Percentiles rank a stretch among this genome's conserved stretches.
These are phyloP conservation scores for Leptinotarsa texana DNA, from an alignment of 1,140 invertebrate genomes.

Conservation along the genomic window DNA sequence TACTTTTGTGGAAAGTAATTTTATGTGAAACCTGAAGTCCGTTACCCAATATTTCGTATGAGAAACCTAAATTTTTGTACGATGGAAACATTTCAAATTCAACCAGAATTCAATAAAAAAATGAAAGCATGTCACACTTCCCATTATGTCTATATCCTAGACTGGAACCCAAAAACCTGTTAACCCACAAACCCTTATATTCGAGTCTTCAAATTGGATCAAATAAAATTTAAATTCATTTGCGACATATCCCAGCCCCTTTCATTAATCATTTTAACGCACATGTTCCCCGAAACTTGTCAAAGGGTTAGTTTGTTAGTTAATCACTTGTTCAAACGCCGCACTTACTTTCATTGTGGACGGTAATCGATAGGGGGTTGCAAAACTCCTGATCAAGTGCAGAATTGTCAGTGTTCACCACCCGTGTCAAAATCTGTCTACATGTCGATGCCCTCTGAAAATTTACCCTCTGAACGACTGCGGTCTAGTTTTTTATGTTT, in stretches of 20 bases:
- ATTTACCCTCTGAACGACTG: constrained; percentile 21
- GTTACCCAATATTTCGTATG: no score
- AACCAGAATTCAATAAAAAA: no score
- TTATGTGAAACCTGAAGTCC: no score
- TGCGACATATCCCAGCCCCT: background rate
- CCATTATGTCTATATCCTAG: no score
- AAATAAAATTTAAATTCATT: background rate
- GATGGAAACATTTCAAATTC: no score
- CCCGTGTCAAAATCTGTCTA: constrained; percentile 40
- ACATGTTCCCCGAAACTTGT: constrained; percentile 31
- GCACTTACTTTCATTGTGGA: constrained; percentile 20
- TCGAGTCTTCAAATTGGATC: no score
- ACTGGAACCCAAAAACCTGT: no score
- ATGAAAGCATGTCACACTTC: no score
- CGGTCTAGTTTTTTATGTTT: constrained; percentile 33
- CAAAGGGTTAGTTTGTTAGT: constrained; percentile 37
- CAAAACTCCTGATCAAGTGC: constrained; percentile 47
- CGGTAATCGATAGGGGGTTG: constrained; percentile 30
- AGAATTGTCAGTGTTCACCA: constrained; percentile 45
- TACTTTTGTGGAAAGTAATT: no score
- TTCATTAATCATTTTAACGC: constrained; percentile 12
- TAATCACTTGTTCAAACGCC: constrained; percentile 34
- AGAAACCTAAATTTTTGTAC: no score
- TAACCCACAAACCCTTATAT: no score
- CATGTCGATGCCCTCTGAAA: constrained; percentile 35